Percentiles rank a stretch among this genome's conserved stretches.
Conservation (phyloP, 2,113 vertebrate genomes). For the Colistium nudipinnis region DNA sequence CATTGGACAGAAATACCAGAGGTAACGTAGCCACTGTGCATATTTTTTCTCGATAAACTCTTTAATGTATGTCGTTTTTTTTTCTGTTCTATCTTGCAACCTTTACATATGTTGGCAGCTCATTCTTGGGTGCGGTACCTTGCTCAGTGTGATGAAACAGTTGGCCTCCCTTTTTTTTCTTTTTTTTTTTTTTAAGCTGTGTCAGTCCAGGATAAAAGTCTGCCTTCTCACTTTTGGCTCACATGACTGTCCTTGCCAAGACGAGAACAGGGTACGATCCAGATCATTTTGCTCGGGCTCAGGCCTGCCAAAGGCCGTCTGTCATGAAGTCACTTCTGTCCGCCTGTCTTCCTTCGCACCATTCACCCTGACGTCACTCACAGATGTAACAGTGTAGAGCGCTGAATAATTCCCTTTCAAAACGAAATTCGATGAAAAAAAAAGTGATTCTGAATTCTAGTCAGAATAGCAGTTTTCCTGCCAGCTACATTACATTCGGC, state of each 20-base stretch:
- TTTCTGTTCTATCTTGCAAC: too few species aligned
- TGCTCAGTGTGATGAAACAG: too few species aligned
- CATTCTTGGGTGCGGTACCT: too few species aligned
- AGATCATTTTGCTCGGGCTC: conserved; percentile 23
- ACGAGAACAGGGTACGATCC: conserved; percentile 26
- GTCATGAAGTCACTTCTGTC: conserved; percentile 37
- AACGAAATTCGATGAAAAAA: neutral
- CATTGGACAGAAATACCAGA: neutral
- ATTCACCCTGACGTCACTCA: conserved; percentile 27
- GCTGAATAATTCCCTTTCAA: neutral
- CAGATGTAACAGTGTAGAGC: conserved; percentile 8
- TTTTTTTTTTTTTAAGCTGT: conserved; percentile 14
- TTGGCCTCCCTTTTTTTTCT: too few species aligned
- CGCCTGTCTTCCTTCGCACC: conserved; percentile 40
- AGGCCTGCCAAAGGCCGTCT: conserved; percentile 40
- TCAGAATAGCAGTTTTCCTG: neutral
- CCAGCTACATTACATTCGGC: neutral
- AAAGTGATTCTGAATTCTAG: neutral
- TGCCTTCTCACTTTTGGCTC: conserved; percentile 57
- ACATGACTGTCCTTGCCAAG: conserved; percentile 42
- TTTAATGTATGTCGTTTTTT: too few species aligned
- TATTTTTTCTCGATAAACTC: too few species aligned
- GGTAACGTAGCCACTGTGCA: too few species aligned
- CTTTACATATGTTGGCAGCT: too few species aligned
- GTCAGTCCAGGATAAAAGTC: conserved; percentile 48